Conservation (phyloP, 2,113 vertebrate species). For the Diphyllodes magnificus region DNA sequence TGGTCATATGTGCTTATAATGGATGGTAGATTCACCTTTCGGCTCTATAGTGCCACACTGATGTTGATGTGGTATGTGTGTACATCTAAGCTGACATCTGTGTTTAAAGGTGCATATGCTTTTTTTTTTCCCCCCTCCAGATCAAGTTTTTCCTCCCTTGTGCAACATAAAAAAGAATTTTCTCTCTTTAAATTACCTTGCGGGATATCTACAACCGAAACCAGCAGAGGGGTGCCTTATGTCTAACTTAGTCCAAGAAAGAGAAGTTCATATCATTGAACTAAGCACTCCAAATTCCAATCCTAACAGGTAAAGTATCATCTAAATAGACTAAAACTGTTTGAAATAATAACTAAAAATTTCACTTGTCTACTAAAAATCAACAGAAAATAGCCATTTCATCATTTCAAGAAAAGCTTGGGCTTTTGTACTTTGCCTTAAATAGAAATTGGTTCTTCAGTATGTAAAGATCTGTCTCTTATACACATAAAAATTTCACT, state of each 20-base stretch:
- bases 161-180: conserved; percentile 93
- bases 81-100: background rate
- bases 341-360: background rate
- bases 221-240: conserved; percentile 85
- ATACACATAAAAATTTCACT: background rate
- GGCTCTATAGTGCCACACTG: accelerated
- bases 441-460: background rate
- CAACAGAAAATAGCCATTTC: background rate
- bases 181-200: conserved; percentile 95
- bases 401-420: background rate
- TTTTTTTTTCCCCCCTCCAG: conserved; percentile 57
- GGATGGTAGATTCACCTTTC: background rate
- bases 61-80: background rate
- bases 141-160: conserved; percentile 82
- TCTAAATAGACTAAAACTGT: background rate
- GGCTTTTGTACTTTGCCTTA: background rate
- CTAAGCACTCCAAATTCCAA: conserved; percentile 89
- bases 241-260: conserved; percentile 69
- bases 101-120: background rate
- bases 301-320: conserved; percentile 80
- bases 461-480: background rate
- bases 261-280: conserved; percentile 92
- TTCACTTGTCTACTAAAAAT: background rate
- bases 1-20: background rate
- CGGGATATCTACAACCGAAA: conserved; percentile 85